Base-by-base conservation (phyloP, 2,113 vertebrate genomes). In the Chloropsis hardwickii region DNA sequence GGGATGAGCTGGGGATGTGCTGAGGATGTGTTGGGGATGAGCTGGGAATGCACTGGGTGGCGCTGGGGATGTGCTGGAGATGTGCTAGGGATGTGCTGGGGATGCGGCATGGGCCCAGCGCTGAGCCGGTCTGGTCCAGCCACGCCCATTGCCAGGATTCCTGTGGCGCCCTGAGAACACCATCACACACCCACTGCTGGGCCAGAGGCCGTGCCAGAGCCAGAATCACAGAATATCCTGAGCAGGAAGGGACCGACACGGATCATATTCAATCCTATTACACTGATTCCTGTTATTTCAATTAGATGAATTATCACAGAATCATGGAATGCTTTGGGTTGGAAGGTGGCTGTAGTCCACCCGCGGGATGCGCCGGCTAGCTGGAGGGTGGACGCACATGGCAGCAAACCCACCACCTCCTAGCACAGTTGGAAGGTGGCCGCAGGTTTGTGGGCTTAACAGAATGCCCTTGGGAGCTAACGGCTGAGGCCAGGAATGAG, bases 121-220 rank as follows among this genome's bases (percentile, higher is more conserved):
- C 11, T 14, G 24, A 19, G 14, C 9, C 5, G 2, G 20, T 25
- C 42, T 8, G 18, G 25, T 37, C 21, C 1, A 1, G 50, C 40
- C 1, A 1, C 2, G 1, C 24, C 29, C 47, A 18, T 28, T 44
- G 31, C 24, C 2, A 0, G 14, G 6, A 22, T 40, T 27, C 29
- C 77, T 54, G 25, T 2, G 2, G 20, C 1, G 4, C 28, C 27
- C 14, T 47, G 64, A 6, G 7, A 11, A 17, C 28, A 22, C 17
- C 18, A 14, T 57, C 6, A 0, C 22, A 22, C 1, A 53, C 12
- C 28, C 0, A 1, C n/a, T 56, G 42, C 22, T 0, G 0, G 22
- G 15, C 62, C 28, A 23, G 21, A 33, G 22, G 17, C 51, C n/a
- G 28, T 39, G 53, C 18, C 14, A 18, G 17, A 35, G 18, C 42